Base-by-base conservation (phyloP, 2,888 invertebrate species). In the Idaea biselata region DNA sequence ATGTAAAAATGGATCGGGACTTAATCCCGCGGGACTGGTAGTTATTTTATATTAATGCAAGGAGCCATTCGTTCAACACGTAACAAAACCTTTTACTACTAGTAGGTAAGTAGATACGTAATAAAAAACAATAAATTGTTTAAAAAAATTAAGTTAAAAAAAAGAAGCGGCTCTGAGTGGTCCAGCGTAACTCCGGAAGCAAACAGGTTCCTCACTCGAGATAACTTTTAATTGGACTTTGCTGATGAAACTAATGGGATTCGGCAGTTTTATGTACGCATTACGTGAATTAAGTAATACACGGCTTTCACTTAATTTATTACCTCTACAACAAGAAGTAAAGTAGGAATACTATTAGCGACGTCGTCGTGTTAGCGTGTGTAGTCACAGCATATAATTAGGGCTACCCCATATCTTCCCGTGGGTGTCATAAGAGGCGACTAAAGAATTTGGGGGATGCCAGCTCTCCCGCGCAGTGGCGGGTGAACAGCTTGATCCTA, bases 111-210 rank as follows among this genome's bases (percentile, higher is more conserved):
- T 44, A 44, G 11, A 73, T 78, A 79, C 78, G 73, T 75, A 70
- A 63, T 72, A 44, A 80, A 80, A 83, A 78, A 75, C 68, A 83
- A 83, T 80, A 81, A 83, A 84, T 84, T 82, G 72, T 44, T 44
- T 44, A 8, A 44, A 14, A 44, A 14, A 44, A 44, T 5, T 1
- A 44, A 44, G 14, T 44, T 44, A 44, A 44, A 44, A 44, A 44
- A 44, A 44, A 14, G 44, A 44, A 44, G 44, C 44, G 14, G 6
- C 44, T 44, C 71, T 66, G 75, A 87, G 87, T 77, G 84, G 88
- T 88, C 86, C 72, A 68, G 87, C 82, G 91, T 91, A 91, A 91
- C 83, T 85, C 87, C 89, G 91, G 91, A 91, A 91, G 91, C 87
- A 73, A 85, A 89, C 91, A 80, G 87, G 91, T 91, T 90, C 81